Percentiles rank a stretch among this genome's conserved stretches.
Conservation (phyloP, 2,113 vertebrate genomes). For the Grammomys dolichurus region DNA sequence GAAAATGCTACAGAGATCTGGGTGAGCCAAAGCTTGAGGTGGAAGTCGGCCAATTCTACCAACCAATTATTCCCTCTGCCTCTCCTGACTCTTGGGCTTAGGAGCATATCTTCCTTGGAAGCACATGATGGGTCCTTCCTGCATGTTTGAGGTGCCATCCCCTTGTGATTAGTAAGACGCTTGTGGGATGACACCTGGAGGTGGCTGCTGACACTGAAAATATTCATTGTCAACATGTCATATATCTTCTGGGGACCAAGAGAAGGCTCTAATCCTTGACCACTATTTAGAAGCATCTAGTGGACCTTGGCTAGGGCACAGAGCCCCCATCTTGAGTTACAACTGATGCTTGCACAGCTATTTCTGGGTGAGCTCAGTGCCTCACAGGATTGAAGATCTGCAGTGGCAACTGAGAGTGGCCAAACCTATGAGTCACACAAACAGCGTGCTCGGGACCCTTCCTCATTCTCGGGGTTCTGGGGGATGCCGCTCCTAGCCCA, state of each 20-base stretch:
- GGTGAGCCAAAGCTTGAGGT: not conserved
- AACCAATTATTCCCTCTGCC: too few species aligned
- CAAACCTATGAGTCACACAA: not conserved
- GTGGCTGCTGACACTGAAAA: not conserved
- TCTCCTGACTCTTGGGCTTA: too few species aligned
- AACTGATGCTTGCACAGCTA: not conserved
- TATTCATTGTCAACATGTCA: not conserved
- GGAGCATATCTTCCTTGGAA: too few species aligned
- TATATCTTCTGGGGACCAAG: not conserved
- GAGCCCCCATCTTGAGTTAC: not conserved
- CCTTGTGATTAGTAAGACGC: not conserved
- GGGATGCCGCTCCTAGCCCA: not conserved
- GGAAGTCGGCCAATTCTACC: not conserved
- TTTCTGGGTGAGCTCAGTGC: not conserved
- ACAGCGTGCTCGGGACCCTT: not conserved
- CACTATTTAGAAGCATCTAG: too few species aligned
- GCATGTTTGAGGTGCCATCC: too few species aligned
- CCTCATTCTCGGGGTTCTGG: not conserved
- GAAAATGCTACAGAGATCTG: not conserved
- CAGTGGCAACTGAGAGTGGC: not conserved
- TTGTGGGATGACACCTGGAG: too few species aligned
- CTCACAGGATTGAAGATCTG: not conserved
- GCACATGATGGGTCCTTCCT: not conserved
- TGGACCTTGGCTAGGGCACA: not conserved
- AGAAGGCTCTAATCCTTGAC: not conserved